phyloP scores from a whole-genome alignment of 2,888 invertebrate species.

The Dolichomitus sp. region DNA sequence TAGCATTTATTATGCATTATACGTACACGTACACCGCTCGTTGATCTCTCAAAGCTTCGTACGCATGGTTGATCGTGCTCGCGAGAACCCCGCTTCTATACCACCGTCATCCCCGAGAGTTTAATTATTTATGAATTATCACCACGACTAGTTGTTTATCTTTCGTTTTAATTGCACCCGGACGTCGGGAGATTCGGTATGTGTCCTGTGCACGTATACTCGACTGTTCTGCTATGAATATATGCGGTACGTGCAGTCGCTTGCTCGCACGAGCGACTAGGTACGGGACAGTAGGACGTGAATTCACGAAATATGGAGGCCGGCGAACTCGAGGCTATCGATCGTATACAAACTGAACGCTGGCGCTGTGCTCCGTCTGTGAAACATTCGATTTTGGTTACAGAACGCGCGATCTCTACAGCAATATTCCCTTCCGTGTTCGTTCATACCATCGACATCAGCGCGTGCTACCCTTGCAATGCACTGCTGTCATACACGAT shows the following conservation, averaged over 20 bases:
- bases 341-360: conserved; percentile 31
- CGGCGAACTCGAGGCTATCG: conserved; percentile 52
- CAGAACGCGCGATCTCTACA: conserved; percentile 52
- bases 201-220: conserved; percentile 41
- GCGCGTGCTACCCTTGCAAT: not conserved
- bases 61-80: conserved; percentile 48
- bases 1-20: conserved; percentile 63
- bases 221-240: conserved; percentile 36
- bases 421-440: conserved; percentile 60
- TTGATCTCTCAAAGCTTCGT: conserved; percentile 61
- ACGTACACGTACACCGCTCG: conserved; percentile 36
- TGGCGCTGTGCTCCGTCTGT: conserved; percentile 53
- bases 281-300: conserved; percentile 47
- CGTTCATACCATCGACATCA: conserved; percentile 49
- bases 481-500: not conserved
- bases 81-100: conserved; percentile 14
- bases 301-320: conserved; percentile 64
- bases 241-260: conserved; percentile 34
- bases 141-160: conserved; percentile 67
- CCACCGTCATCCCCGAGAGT: conserved; percentile 51
- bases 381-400: conserved; percentile 67
- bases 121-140: conserved; percentile 69
- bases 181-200: conserved; percentile 60
- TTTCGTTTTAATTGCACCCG: conserved; percentile 66
- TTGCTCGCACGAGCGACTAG: conserved; percentile 27